Evolutionary conservation across 2,888 invertebrate species (phyloP), one percentile per base, ranked within the genome.

Genomic region (Rapana venosa): DNA sequence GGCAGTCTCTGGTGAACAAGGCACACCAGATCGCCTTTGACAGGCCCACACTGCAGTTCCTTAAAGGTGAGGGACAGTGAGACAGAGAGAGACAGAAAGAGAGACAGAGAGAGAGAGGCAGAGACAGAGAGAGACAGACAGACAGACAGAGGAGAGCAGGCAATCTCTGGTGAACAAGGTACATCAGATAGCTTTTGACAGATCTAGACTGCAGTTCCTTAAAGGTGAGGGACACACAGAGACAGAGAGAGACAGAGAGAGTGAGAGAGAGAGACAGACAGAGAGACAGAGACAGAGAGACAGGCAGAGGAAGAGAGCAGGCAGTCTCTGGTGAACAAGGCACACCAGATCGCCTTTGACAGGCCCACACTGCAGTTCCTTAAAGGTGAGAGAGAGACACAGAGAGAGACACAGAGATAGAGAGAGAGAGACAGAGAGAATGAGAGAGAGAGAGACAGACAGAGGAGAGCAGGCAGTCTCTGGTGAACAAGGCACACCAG

Each of bases 1-100:
- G 93, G 15, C 90, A 91, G 47, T n/a, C n/a, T n/a, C 88, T 94
- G 30, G 87, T 93, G 30, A 93, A 92, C 88, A 87, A 92, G 70
- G 91, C 92, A 13, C 92, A 94, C 85, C 94, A 94, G 89, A 89
- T 94, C 30, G 93, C 93, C 77, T 91, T 94, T 47, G 93, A 94
- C 88, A 83, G 86, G 4, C 90, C 89, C 81, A 94, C 92, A 58
- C 92, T 93, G 66, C 47, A 86, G 58, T 93, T 94, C 88, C 91
- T 94, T 13, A 90, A 91, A 61, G 88, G 90, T 1, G n/a, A n/a
- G n/a, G n/a, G n/a, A n/a, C n/a, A n/a, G n/a, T n/a, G n/a, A n/a
- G n/a, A n/a, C n/a, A n/a, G n/a, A n/a, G n/a, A n/a, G n/a, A n/a
- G n/a, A n/a, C n/a, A n/a, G n/a, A n/a, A n/a, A n/a, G 89, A 91